Base-by-base conservation (phyloP, 2,113 vertebrate genomes). In the Ictidomys tridecemlineatus region DNA sequence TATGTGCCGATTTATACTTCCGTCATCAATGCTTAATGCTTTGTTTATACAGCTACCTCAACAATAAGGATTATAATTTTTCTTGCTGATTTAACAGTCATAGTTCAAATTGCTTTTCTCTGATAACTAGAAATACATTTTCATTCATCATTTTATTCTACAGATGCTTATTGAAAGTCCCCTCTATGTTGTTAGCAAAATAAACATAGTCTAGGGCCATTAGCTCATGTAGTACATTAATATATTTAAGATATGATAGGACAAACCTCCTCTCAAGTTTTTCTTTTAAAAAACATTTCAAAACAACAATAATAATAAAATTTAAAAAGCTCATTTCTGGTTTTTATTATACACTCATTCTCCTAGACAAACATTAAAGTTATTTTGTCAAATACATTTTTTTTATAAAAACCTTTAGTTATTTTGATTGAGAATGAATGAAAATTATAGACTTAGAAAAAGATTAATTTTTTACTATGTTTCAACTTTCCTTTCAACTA, bases 361-460 rank as follows among this genome's bases (percentile, higher is more conserved):
- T 91, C 32, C 37, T 76, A 80, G 24, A 58, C 51, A 76, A 86
- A 82, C 16, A 85, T 65, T 89, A 73, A 30, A 73, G 30, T 86
- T 67, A 48, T 77, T 89, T 93, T 77, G 4, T 85, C n/a, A 79
- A 79, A 56, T 79, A 65, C 2, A 69, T 83, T 79, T 79, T 67
- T 42, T 45, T 45, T 1, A 45, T 45, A 76, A 70, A 78, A 94
- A 30, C 5, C 9, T 56, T 61, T 58, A 26, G 56, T 45, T 92
- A 70, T 93, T 63, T 61, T 93, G 20, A 78, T 17, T 86, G 58
- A 39, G 24, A 74, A 45, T 69, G 10, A 26, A 37, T 82, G 82
- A 73, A 91, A 58, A 86, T 26, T 86, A 93, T 74, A 86, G 87
- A 91, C 37, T 86, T 86, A 39, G 32, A 80, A 86, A 74, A 67